These are phyloP conservation scores for Unio delphinus DNA, from an alignment of 2,888 invertebrate genomes.

Conservation along the genomic window DNA sequence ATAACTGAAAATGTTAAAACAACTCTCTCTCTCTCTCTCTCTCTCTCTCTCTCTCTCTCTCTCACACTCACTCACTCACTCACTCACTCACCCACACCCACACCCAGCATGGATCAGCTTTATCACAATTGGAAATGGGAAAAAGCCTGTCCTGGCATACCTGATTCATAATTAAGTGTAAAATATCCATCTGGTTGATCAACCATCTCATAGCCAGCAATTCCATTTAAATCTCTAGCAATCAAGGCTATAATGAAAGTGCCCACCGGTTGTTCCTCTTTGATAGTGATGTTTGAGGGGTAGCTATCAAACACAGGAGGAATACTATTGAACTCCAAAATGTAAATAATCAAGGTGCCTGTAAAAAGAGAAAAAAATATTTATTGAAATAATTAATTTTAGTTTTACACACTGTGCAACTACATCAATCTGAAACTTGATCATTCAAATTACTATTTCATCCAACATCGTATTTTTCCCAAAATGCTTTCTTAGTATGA, in stretches of 20 bases:
- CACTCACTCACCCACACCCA: too few relatives aligned
- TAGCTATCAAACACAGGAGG: constrained; percentile 75
- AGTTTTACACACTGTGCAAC: too few relatives aligned
- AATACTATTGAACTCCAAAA: constrained; percentile 77
- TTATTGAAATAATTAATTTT: too few relatives aligned
- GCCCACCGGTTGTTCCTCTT: constrained; percentile 56
- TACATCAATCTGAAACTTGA: too few relatives aligned
- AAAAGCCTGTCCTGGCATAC: constrained; percentile 16
- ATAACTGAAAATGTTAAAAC: too few relatives aligned
- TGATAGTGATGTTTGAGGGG: constrained; percentile 28
- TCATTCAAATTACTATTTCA: too few relatives aligned
- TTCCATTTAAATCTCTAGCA: constrained; percentile 61
- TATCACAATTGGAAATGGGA: background rate
- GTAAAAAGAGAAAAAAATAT: constrained; percentile 11
- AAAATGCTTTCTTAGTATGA: background rate
- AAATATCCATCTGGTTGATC: constrained; percentile 44
- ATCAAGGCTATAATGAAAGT: constrained; percentile 56
- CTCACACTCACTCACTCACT: too few relatives aligned
- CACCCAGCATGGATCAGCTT: background rate
- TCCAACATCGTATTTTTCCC: too few relatives aligned
- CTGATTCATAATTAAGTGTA: constrained; percentile 37
- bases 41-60: too few relatives aligned
- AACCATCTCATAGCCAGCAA: constrained; percentile 43
- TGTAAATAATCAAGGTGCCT: constrained; percentile 78
- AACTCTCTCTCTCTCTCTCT: too few relatives aligned